Conservation (phyloP, 2,888 invertebrate species). For the Aphelenchoides bicaudatus region DNA sequence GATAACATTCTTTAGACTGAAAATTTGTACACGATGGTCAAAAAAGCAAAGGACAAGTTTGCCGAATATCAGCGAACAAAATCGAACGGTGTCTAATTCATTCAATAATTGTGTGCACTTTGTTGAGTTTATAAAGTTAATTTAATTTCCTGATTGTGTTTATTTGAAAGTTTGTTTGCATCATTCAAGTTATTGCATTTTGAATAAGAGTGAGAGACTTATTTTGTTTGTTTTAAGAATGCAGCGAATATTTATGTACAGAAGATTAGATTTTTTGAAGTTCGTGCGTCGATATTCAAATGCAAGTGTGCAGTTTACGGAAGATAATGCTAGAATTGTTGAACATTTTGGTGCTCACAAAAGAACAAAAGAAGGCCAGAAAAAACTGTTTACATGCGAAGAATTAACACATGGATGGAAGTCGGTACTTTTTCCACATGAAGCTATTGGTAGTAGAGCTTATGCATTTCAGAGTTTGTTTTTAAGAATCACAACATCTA, state of each 20-base stretch:
- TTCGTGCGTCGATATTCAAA: too few species aligned
- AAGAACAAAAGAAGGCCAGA: slow-evolving; percentile 29
- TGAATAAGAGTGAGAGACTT: too few species aligned
- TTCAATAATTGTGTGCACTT: too few species aligned
- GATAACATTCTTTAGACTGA: slow-evolving; percentile 25
- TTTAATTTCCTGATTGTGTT: too few species aligned
- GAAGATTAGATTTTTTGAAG: too few species aligned
- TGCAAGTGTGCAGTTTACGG: too few species aligned
- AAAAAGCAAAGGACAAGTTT: slow-evolving; percentile 32
- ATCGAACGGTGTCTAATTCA: slow-evolving; percentile 6
- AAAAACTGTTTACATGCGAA: slow-evolving; percentile 35
- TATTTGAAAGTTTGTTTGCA: too few species aligned
- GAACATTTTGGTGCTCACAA: slow-evolving; percentile 26
- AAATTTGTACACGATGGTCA: slow-evolving; percentile 37
- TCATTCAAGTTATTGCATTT: too few species aligned
- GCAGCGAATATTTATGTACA: too few species aligned
- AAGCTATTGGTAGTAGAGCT: slow-evolving; percentile 48
- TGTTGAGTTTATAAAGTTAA: too few species aligned
- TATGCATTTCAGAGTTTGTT: slow-evolving; percentile 47
- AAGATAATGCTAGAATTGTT: slow-evolving; percentile 23
- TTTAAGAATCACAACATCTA: background rate
- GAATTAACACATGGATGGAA: slow-evolving; percentile 49
- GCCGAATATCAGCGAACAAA: slow-evolving; percentile 1
- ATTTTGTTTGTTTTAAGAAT: too few species aligned
- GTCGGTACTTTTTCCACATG: slow-evolving; percentile 46